Conservation (phyloP, 2,888 invertebrate genomes). For the Hirtodrosophila cameraria region DNA sequence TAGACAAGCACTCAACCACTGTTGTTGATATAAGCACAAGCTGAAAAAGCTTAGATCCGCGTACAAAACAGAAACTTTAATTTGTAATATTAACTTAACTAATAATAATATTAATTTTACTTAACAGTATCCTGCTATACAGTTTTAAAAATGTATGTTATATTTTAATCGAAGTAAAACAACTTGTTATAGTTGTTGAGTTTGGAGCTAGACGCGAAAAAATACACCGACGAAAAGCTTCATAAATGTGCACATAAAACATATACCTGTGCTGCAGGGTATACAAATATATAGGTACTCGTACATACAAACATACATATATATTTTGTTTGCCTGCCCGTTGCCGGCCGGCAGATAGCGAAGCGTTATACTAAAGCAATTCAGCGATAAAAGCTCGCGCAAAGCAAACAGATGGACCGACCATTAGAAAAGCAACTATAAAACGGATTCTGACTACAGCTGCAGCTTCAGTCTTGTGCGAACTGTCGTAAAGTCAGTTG, state of each 20-base stretch:
- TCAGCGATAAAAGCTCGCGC: slow-evolving; percentile 32
- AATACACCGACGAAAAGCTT: not conserved
- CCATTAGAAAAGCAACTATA: slow-evolving; percentile 46
- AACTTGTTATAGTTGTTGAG: too few species aligned
- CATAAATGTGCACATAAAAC: too few species aligned
- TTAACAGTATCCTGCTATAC: not conserved
- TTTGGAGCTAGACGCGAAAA: too few species aligned
- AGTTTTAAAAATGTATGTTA: too few species aligned
- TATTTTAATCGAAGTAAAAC: not conserved
- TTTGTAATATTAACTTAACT: too few species aligned
- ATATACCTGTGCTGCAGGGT: too few species aligned
- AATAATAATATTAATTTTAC: too few species aligned
- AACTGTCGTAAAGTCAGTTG: slow-evolving; percentile 27
- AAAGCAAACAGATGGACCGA: slow-evolving; percentile 36
- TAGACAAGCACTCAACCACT: slow-evolving; percentile 31
- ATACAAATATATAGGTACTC: not conserved
- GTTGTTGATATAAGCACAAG: slow-evolving; percentile 13
- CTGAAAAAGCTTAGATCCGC: not conserved
- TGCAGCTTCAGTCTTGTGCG: slow-evolving; percentile 54
- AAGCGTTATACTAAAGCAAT: slow-evolving; percentile 25
- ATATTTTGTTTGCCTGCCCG: not conserved
- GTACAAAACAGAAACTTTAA: slow-evolving; percentile 29
- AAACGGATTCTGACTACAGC: slow-evolving; percentile 32
- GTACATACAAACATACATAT: not conserved
- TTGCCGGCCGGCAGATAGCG: slow-evolving; percentile 63